Percentiles rank a stretch among this genome's conserved stretches.
These are phyloP conservation scores for Glyphotaelius pellucidus DNA, from an alignment of 2,888 invertebrate genomes.

Conservation along the genomic window DNA sequence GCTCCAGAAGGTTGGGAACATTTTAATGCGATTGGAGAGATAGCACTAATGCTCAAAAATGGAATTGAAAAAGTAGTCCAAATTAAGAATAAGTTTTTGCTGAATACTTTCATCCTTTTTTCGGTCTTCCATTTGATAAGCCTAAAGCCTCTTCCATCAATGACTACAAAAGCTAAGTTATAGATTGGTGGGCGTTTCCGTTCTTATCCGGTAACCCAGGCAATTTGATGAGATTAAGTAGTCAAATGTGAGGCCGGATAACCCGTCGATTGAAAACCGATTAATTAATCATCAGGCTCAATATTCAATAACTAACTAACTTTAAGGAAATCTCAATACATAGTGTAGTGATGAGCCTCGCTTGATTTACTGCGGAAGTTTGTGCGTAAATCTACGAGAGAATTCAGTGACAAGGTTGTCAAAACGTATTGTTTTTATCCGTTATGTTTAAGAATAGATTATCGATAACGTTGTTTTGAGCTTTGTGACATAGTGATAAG, in stretches of 20 bases:
- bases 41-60: not conserved
- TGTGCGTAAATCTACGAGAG: not conserved
- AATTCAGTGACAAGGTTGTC: not conserved
- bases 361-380: not conserved
- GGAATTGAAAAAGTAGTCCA: not conserved
- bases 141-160: not conserved
- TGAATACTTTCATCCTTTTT: not conserved
- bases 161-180: not conserved
- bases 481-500: too few species aligned
- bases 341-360: not conserved
- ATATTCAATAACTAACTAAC: slow-evolving; percentile 1
- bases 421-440: not conserved
- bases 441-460: not conserved
- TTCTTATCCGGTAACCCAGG: slow-evolving; percentile 29
- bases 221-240: slow-evolving; percentile 34
- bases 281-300: slow-evolving; percentile 8
- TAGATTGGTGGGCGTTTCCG: not conserved
- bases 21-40: not conserved
- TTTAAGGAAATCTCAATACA: not conserved
- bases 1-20: too few species aligned
- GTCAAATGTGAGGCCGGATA: slow-evolving; percentile 12
- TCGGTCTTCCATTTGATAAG: not conserved
- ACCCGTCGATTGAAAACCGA: slow-evolving; percentile 8
- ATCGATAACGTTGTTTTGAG: too few species aligned
- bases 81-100: not conserved